phyloP scores from a whole-genome alignment of 2,888 invertebrate genomes.

The Helobdella robusta region DNA sequence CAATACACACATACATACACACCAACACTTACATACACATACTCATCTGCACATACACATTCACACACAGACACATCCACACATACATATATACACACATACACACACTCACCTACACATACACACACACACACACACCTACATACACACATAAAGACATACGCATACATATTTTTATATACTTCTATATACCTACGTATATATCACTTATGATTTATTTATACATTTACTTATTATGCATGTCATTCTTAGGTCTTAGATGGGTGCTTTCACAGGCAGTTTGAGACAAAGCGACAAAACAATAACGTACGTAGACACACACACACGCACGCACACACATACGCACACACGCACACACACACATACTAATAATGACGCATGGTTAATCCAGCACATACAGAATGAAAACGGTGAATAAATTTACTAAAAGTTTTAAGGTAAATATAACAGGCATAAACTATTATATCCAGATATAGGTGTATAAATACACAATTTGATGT shows the following conservation, averaged over 20 bases:
- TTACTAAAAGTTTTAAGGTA: no score
- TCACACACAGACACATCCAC: background rate
- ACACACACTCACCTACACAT: background rate
- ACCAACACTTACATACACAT: background rate
- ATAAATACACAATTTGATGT: no score
- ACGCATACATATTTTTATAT: no score
- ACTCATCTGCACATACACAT: background rate
- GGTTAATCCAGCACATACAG: background rate
- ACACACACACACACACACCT: background rate
- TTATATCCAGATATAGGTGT: no score
- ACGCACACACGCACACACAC: background rate
- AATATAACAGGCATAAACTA: no score
- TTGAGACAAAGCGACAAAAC: no score
- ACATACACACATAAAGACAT: background rate
- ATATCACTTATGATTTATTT: no score
- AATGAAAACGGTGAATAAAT: background rate
- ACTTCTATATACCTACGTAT: no score
- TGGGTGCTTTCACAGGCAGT: no score
- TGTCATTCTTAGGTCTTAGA: no score
- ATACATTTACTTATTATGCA: no score
- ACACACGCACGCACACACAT: conserved; percentile 1
- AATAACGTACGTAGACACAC: no score
- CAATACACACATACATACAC: conserved; percentile 13
- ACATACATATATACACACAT: background rate
- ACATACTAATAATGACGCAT: background rate